Conservation (phyloP, 2,797 vertebrate genomes). For the Balearica regulorum region DNA sequence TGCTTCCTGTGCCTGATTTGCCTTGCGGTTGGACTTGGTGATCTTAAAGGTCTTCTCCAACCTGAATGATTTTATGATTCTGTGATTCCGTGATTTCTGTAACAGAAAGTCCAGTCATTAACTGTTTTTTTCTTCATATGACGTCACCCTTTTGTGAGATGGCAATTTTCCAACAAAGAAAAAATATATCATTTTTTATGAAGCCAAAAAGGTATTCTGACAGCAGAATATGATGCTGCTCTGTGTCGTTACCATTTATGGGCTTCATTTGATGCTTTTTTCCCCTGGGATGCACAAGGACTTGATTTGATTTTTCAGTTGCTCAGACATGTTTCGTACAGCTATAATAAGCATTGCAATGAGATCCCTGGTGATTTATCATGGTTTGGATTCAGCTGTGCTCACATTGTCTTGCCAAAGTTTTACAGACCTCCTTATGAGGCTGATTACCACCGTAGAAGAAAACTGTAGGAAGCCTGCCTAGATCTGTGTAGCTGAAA, state of each 20-base stretch:
- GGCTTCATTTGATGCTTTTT: neutral
- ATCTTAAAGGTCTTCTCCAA: too few species aligned
- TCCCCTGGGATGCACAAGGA: neutral
- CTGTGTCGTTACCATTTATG: neutral
- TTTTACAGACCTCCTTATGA: neutral
- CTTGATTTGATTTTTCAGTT: constrained; percentile 29
- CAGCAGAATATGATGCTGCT: neutral
- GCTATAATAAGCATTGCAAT: neutral
- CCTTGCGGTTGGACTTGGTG: too few species aligned
- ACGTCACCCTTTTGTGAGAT: neutral
- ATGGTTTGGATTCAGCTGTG: neutral
- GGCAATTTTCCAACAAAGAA: neutral
- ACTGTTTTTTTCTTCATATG: neutral
- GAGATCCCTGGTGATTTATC: neutral
- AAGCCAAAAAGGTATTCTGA: neutral
- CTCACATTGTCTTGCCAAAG: neutral
- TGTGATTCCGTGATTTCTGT: neutral
- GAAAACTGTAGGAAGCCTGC: neutral
- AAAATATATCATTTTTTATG: neutral
- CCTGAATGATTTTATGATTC: too few species aligned
- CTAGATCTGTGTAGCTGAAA: neutral
- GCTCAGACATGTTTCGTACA: neutral
- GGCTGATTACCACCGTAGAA: neutral
- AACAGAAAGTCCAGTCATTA: neutral
- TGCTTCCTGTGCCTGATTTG: neutral